These are phyloP conservation scores for Lepilemur septentrionalis DNA, from an alignment of 2,797 vertebrate species.

Conservation along the genomic window DNA sequence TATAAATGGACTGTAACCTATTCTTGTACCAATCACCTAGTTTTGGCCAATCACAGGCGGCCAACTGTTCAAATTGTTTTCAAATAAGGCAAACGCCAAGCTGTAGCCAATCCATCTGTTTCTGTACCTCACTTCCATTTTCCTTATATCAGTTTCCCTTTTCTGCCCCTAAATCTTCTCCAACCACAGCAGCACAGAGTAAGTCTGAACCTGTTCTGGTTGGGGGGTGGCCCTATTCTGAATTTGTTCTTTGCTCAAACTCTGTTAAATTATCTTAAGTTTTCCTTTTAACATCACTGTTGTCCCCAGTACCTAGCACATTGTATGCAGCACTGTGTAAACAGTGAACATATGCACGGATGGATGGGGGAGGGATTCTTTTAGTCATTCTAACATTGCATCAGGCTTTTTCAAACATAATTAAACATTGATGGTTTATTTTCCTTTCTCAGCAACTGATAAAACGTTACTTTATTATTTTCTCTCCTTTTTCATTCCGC, in stretches of 20 bases:
- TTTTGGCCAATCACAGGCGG: background rate
- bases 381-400: background rate
- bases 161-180: background rate
- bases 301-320: too few relatives aligned
- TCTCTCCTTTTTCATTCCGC: background rate
- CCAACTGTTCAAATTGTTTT: background rate
- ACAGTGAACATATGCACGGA: too few relatives aligned
- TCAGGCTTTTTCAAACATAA: background rate
- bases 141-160: background rate
- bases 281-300: background rate
- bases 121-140: background rate
- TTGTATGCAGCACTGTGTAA: too few relatives aligned
- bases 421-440: background rate
- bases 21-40: background rate
- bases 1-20: background rate
- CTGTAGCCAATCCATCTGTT: background rate
- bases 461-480: background rate
- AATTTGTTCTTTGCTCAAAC: background rate
- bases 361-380: background rate
- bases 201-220: background rate
- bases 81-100: background rate
- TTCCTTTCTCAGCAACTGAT: background rate
- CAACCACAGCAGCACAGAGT: background rate
- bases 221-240: background rate
- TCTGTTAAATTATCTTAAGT: background rate